Percentiles rank a stretch among this genome's conserved stretches.
Evolutionary conservation across 2,113 vertebrate genomes (phyloP).

Genomic region (Aptenodytes patagonicus): DNA sequence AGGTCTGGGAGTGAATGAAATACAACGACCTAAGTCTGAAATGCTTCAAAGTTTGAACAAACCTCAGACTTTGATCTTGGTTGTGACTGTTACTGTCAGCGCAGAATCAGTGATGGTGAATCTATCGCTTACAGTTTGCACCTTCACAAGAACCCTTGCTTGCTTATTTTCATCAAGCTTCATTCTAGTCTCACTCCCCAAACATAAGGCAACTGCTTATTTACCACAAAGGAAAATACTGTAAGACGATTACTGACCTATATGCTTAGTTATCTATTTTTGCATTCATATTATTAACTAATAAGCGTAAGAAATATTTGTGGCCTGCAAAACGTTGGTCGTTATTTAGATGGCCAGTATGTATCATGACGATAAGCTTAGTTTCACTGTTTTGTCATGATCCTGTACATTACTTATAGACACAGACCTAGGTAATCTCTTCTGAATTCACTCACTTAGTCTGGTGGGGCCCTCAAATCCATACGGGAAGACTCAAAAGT

Average conservation of each 20-base stretch:
- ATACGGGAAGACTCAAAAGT: accelerated
- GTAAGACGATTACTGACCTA: neutral
- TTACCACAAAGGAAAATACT: neutral
- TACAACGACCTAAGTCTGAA: neutral
- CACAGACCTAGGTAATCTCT: neutral
- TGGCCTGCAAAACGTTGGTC: neutral
- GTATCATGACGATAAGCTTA: neutral
- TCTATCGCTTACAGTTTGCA: accelerated
- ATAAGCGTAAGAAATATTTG: neutral
- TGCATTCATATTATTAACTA: neutral
- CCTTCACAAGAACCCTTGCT: neutral
- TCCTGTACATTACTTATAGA: neutral
- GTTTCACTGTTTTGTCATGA: neutral
- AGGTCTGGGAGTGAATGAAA: neutral
- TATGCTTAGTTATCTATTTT: neutral
- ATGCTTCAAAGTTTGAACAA: neutral
- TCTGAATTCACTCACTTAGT: neutral
- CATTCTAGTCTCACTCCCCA: neutral
- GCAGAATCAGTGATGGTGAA: neutral
- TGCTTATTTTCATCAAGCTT: neutral
- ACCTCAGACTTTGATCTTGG: neutral
- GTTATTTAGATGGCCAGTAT: neutral
- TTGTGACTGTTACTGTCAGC: neutral
- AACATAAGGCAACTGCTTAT: neutral
- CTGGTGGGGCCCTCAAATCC: neutral